Evolutionary conservation across 2,113 vertebrate species (phyloP), one percentile per base, ranked within the genome.

Genomic region (Leptosomus discolor): DNA sequence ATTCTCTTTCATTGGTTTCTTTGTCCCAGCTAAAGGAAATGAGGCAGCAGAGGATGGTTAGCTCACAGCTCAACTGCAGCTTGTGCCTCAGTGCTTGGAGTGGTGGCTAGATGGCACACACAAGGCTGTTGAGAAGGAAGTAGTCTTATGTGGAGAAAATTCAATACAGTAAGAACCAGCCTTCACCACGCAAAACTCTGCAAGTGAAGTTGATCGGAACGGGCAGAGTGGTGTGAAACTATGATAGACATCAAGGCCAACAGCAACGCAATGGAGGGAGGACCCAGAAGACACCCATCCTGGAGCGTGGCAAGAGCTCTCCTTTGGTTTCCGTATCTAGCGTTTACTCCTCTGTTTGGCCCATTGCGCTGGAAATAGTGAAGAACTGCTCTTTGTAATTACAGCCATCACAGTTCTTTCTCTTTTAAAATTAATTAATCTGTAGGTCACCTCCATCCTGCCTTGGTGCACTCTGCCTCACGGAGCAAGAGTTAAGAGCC

Each of bases 81-180:
- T 74, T 1, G 0, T 48, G 27, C 69, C 0, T 0, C 46, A 43
- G 15, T 39, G 27, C 60, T 77, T 29, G 4, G 6, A 14, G 27
- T 45, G 16, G 50, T 18, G 50, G 48, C 54, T 84, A 16, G 67
- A 32, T 83, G 54, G 73, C 18, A 78, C 70, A 61, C 6, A 21
- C 8, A 69, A 77, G 30, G 27, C 41, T 67, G 27, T 77, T 39
- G 50, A 67, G 82, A 65, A 80, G 50, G n/a, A 67, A 21, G 15
- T 41, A 57, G 26, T 34, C 57, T 65, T 61, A 8, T 9, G 11
- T 68, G 34, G 6, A 63, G 32, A 85, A 85, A 58, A 70, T 61
- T 8, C 61, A 63, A 53, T 50, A 12, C 15, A 56, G 36, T n/a
- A 75, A 50, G 37, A 41, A 53, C 14, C 27, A 58, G 27, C 34